A percentile compares a stretch with the other conserved stretches of the same genome.
These are phyloP conservation scores for Gonocerus acuteangulatus DNA, from an alignment of 2,888 invertebrate genomes.

Conservation along the genomic window DNA sequence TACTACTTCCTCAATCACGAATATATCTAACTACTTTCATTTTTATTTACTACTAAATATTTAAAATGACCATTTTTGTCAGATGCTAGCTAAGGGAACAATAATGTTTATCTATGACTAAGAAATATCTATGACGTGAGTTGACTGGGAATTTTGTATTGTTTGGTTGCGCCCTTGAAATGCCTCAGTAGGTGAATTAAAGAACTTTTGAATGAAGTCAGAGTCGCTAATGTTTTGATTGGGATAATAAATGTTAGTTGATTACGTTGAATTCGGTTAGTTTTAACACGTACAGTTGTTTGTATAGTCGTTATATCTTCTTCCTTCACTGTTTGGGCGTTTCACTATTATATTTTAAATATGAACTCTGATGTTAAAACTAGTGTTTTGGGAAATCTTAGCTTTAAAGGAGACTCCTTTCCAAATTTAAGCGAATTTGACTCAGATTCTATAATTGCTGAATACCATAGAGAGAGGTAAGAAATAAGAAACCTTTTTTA, in stretches of 20 bases:
- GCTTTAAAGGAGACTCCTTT: constrained; percentile 50
- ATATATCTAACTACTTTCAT: not conserved
- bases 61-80: no score
- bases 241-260: not conserved
- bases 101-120: no score
- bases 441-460: constrained; percentile 48
- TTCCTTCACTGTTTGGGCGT: no score
- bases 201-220: not conserved
- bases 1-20: constrained; percentile 16
- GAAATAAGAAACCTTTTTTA: constrained; percentile 9
- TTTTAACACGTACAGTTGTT: not conserved
- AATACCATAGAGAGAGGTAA: constrained; percentile 49
- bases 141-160: not conserved
- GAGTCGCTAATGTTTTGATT: not conserved
- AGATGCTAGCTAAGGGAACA: not conserved
- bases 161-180: not conserved
- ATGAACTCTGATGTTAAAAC: constrained; percentile 11
- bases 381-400: constrained; percentile 46
- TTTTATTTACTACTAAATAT: not conserved
- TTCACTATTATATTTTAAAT: not conserved
- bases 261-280: not conserved
- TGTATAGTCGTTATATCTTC: not conserved
- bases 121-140: not conserved
- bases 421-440: constrained; percentile 52
- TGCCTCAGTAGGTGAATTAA: not conserved